These are phyloP conservation scores for Axis porcinus DNA, from an alignment of 2,113 vertebrate species.

Conservation along the genomic window DNA sequence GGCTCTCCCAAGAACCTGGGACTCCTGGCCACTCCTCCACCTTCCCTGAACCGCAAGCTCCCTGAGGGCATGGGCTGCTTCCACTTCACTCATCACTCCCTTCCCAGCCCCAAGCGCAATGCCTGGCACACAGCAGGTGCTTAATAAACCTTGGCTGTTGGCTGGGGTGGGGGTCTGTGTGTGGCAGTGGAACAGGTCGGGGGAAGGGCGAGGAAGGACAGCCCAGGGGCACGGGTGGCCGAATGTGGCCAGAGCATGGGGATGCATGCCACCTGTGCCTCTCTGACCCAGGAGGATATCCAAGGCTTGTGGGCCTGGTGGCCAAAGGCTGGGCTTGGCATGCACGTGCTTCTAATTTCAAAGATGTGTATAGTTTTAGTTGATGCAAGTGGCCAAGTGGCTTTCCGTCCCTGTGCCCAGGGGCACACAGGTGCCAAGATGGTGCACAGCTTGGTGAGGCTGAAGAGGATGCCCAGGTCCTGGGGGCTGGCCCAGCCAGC, in stretches of 20 bases:
- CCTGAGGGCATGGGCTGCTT: neutral
- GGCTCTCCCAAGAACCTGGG: neutral
- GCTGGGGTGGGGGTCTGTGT: neutral
- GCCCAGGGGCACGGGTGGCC: neutral
- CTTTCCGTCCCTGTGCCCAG: fast-evolving
- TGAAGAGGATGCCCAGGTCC: neutral
- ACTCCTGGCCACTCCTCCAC: fast-evolving
- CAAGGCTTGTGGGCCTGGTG: neutral
- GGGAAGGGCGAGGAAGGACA: neutral
- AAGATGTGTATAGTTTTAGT: neutral
- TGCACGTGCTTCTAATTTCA: neutral
- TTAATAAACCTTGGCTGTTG: neutral
- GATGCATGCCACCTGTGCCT: neutral
- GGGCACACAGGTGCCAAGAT: neutral
- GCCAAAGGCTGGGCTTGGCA: neutral
- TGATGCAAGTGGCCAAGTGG: neutral
- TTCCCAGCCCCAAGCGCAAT: neutral
- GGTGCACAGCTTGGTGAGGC: neutral
- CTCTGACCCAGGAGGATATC: neutral
- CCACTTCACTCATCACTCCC: neutral
- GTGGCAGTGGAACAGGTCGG: neutral
- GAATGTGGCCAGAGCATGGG: neutral
- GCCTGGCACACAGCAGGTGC: neutral
- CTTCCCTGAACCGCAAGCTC: neutral
- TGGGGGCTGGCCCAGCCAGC: neutral